These are phyloP conservation scores for Papilio aristodemus DNA, from an alignment of 1,140 invertebrate genomes.

Conservation along the genomic window DNA sequence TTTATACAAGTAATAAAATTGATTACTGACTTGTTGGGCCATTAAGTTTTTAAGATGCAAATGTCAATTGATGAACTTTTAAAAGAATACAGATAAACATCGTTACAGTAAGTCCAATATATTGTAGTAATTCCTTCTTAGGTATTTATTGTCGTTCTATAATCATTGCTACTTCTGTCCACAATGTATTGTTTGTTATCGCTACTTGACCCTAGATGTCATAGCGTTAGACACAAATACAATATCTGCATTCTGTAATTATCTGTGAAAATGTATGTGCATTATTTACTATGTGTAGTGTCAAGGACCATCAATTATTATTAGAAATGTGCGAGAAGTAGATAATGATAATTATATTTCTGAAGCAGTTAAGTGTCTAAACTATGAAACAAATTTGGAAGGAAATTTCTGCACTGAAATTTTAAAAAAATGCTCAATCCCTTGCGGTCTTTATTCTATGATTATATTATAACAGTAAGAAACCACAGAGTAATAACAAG, in stretches of 20 bases:
- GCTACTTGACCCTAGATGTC: background rate
- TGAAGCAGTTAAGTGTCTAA: background rate
- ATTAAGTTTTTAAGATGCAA: background rate
- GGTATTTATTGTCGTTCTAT: background rate
- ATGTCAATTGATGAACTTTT: conserved; percentile 12
- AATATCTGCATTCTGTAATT: background rate
- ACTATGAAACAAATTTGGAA: no score
- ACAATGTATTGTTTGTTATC: conserved; percentile 19
- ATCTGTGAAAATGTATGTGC: conserved; percentile 9
- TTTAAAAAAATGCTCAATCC: no score
- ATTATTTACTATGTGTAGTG: background rate
- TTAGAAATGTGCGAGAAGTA: background rate
- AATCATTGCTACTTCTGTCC: background rate
- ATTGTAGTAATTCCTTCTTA: background rate
- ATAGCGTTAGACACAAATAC: background rate
- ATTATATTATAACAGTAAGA: no score
- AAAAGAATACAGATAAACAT: background rate
- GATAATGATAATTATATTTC: no score
- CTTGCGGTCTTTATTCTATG: no score
- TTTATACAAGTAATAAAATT: background rate
- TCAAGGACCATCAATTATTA: conserved; percentile 1
- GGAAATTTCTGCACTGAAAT: no score
- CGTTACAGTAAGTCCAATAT: background rate
- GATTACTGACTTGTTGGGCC: background rate
- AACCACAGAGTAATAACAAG: no score